Conservation (phyloP, 2,797 vertebrate genomes). For the Tauraco hartlaubi region DNA sequence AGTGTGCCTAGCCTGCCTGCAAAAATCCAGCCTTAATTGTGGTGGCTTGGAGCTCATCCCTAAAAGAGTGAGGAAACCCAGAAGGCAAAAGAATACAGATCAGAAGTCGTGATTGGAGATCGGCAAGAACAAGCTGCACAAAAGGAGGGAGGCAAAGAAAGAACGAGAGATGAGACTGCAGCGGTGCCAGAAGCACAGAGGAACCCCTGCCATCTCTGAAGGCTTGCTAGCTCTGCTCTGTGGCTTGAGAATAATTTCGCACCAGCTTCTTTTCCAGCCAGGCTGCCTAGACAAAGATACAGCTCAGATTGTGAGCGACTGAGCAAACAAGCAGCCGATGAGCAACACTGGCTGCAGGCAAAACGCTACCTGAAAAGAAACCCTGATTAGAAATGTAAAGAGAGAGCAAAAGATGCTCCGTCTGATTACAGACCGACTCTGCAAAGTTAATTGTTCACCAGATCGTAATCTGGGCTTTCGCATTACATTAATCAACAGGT, state of each 20-base stretch:
- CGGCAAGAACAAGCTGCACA: rapidly evolving
- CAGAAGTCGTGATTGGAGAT: neutral
- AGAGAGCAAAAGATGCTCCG: conserved; percentile 6
- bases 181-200: neutral
- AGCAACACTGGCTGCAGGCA: neutral
- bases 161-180: neutral
- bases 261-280: neutral
- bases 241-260: neutral
- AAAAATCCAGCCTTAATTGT: neutral
- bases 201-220: neutral
- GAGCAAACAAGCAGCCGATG: conserved; percentile 21
- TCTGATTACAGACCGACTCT: conserved; percentile 1
- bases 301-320: neutral
- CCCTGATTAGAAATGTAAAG: neutral
- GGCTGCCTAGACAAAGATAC: neutral
- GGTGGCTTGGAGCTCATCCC: neutral
- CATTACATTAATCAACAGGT: neutral
- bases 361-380: neutral
- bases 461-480: conserved; percentile 2
- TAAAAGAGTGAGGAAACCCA: neutral
- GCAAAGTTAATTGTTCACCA: conserved; percentile 48
- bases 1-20: neutral
- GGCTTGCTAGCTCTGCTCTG: neutral
- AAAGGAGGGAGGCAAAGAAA: neutral
- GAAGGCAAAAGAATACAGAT: neutral